A percentile compares a stretch with the other conserved stretches of the same genome.
Conservation (phyloP, 2,797 vertebrate species). For the Gobio occitaniae region DNA sequence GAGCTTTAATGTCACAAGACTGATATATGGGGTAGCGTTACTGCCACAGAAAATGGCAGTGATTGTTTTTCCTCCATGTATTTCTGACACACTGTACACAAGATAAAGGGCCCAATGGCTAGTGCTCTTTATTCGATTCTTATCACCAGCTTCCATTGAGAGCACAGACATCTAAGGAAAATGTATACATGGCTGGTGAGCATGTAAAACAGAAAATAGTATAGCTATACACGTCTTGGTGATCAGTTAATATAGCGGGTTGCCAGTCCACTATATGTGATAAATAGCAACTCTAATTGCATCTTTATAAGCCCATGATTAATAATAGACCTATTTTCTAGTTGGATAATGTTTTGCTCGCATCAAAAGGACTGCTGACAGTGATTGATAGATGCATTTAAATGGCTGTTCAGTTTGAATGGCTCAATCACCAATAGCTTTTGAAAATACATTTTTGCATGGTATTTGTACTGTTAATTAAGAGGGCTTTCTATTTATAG, state of each 20-base stretch:
- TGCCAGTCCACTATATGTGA: background rate
- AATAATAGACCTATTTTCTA: constrained; percentile 18
- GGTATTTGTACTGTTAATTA: background rate
- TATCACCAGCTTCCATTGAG: background rate
- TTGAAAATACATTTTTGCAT: background rate
- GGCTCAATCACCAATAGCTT: constrained; percentile 6
- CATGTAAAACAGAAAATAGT: constrained; percentile 9
- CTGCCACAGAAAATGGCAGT: constrained; percentile 9
- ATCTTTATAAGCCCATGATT: constrained; percentile 4
- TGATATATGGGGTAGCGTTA: constrained; percentile 28
- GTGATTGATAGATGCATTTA: constrained; percentile 52
- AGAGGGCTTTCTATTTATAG: background rate
- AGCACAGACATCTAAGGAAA: background rate
- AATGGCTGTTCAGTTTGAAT: constrained; percentile 39
- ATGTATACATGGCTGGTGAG: background rate
- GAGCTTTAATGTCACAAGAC: constrained; percentile 23
- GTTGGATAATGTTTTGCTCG: constrained; percentile 1
- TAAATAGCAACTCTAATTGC: constrained; percentile 7
- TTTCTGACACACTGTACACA: background rate
- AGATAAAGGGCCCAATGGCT: constrained; percentile 16
- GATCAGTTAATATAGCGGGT: background rate
- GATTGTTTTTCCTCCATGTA: constrained; percentile 29
- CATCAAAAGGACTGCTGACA: constrained; percentile 20
- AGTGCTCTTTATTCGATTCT: background rate
- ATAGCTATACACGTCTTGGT: background rate